These are phyloP conservation scores for Lasioglossum malachurum DNA, from an alignment of 2,888 invertebrate species.

Conservation along the genomic window DNA sequence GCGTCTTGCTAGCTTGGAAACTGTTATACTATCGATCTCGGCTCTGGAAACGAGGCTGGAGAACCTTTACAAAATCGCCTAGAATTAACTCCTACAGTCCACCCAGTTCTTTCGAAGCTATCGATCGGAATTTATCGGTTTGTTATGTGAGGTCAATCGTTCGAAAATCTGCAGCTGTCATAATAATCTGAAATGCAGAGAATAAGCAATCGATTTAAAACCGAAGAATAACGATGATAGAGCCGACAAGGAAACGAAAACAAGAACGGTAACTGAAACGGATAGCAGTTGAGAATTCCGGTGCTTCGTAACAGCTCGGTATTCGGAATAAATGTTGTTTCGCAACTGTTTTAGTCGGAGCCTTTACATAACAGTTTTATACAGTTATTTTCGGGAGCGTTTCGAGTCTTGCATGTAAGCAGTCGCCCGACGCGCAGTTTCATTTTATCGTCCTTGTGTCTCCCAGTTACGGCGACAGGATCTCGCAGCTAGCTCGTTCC, in stretches of 20 bases:
- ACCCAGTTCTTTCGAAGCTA: too few species aligned
- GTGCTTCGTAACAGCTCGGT: not conserved
- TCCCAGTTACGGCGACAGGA: not conserved
- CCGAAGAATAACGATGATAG: not conserved
- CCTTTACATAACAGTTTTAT: not conserved
- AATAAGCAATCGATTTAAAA: not conserved
- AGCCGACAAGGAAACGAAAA: not conserved
- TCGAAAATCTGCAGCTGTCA: not conserved
- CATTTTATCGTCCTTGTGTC: not conserved
- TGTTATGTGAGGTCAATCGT: not conserved
- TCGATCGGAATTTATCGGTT: not conserved
- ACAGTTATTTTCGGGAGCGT: not conserved
- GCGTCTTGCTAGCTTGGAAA: not conserved
- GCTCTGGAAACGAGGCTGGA: not conserved
- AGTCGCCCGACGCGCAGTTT: not conserved
- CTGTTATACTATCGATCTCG: not conserved
- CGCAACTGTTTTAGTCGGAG: not conserved
- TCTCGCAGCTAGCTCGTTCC: conserved; percentile 7
- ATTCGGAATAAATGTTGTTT: not conserved
- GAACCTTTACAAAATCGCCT: not conserved
- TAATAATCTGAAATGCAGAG: not conserved
- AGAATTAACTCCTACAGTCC: too few species aligned
- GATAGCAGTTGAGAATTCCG: not conserved
- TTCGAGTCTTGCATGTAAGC: not conserved
- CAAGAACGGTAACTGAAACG: not conserved